Evolutionary conservation across 2,797 vertebrate genomes (phyloP).

Genomic region (Hyperoplus immaculatus): DNA sequence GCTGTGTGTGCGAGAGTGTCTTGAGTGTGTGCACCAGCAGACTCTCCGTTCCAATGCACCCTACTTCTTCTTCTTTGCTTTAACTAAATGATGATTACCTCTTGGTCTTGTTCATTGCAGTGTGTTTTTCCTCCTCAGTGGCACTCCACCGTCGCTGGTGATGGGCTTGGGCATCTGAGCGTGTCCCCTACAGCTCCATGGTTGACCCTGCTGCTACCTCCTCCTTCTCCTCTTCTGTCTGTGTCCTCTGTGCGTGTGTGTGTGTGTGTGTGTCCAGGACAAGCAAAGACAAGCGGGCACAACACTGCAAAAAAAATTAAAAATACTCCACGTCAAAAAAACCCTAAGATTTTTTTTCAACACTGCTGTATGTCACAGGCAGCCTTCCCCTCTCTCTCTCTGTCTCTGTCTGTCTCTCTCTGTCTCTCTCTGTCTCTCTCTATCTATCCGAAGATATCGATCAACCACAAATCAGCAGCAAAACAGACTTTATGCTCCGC

Average conservation of each 20-base stretch:
- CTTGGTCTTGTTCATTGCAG: conserved; percentile 87
- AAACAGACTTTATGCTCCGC: conserved; percentile 27
- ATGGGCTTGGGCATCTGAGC: conserved; percentile 76
- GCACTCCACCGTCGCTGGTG: conserved; percentile 75
- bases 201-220: conserved; percentile 67
- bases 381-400: conserved; percentile 30
- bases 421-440: too few species aligned
- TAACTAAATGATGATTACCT: conserved; percentile 74
- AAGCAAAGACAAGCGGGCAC: conserved; percentile 40
- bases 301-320: conserved; percentile 20
- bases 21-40: conserved; percentile 16
- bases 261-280: conserved; percentile 57
- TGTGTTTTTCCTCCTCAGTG: conserved; percentile 71
- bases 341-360: conserved; percentile 39
- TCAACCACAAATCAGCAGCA: conserved; percentile 59
- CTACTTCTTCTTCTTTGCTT: conserved; percentile 8
- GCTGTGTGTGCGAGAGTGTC: conserved; percentile 16
- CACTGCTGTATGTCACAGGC: conserved; percentile 40
- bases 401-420: too few species aligned
- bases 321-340: conserved; percentile 37
- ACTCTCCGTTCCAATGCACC: conserved; percentile 35
- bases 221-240: conserved; percentile 54
- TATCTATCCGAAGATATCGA: conserved; percentile 51
- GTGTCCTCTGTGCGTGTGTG: conserved; percentile 61
- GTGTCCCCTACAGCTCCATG: conserved; percentile 82